Evolutionary conservation across 2,888 invertebrate species (phyloP).

Genomic region (Melieria picta): DNA sequence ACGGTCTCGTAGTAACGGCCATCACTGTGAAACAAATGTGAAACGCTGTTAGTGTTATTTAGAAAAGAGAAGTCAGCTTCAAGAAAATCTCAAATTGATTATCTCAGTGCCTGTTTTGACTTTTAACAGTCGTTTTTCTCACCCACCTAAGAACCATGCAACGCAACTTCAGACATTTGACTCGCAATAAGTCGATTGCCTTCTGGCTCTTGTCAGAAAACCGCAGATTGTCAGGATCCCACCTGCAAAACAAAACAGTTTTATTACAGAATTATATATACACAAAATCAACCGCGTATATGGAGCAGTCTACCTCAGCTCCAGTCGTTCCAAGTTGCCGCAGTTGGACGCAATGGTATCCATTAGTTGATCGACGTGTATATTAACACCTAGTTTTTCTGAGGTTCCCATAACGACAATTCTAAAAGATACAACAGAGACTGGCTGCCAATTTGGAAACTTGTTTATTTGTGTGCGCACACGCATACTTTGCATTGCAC

Average conservation of each 20-base stretch:
- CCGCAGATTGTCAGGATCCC: slow-evolving; percentile 98
- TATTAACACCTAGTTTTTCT: slow-evolving; percentile 94
- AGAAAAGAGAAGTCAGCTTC: too few relatives aligned
- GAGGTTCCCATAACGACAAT: slow-evolving; percentile 97
- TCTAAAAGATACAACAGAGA: slow-evolving; percentile 68
- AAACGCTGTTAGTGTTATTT: too few relatives aligned
- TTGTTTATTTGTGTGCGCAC: neutral
- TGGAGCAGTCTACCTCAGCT: slow-evolving; percentile 72
- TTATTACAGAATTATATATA: neutral
- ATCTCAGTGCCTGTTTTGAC: neutral
- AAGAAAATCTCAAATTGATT: neutral
- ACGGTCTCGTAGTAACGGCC: slow-evolving; percentile 99
- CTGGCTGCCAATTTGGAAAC: neutral
- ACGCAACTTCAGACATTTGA: slow-evolving; percentile 91
- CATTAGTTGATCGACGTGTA: slow-evolving; percentile 97
- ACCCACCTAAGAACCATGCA: slow-evolving; percentile 90
- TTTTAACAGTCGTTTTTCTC: neutral
- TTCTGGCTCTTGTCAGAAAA: slow-evolving; percentile 99
- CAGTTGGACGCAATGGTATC: slow-evolving; percentile 96
- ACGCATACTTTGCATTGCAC: slow-evolving; percentile 85
- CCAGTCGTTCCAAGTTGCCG: slow-evolving; percentile 86
- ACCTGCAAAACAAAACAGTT: slow-evolving; percentile 64
- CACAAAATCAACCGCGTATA: neutral
- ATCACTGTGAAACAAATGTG: slow-evolving; percentile 72
- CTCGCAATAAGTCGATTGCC: slow-evolving; percentile 95